A percentile compares a stretch with the other conserved stretches of the same genome.
Conservation (phyloP, 2,797 vertebrate species). For the Nyctalus aviator region DNA sequence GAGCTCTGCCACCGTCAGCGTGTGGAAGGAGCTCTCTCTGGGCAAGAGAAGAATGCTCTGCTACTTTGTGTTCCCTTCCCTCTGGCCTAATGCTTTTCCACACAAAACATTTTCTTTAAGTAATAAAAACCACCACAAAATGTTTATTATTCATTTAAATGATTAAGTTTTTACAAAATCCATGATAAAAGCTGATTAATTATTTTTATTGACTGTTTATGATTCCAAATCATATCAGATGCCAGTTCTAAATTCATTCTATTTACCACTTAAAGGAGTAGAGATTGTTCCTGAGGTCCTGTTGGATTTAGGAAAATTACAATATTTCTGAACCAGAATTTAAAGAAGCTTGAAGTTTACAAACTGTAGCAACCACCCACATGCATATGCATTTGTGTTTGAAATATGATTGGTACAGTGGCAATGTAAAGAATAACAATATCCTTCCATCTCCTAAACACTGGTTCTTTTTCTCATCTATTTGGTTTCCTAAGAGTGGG, state of each 20-base stretch:
- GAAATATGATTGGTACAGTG: background rate
- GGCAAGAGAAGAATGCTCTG: background rate
- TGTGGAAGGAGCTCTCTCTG: background rate
- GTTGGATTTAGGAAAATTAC: slow-evolving; percentile 40
- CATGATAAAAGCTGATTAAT: slow-evolving; percentile 60
- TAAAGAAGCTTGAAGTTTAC: slow-evolving; percentile 8
- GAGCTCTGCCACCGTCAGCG: background rate
- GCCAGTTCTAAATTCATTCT: slow-evolving; percentile 17
- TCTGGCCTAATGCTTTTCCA: slow-evolving; percentile 25
- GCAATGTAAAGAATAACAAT: background rate
- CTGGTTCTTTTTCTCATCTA: background rate
- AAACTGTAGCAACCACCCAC: background rate
- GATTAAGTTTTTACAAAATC: slow-evolving; percentile 44
- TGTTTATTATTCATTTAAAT: slow-evolving; percentile 60
- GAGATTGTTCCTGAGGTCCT: background rate
- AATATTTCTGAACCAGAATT: slow-evolving; percentile 48
- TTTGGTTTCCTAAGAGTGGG: background rate
- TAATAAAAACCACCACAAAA: slow-evolving; percentile 37
- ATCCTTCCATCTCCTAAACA: background rate
- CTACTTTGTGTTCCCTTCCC: background rate
- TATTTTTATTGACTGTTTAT: slow-evolving; percentile 19
- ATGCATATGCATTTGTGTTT: background rate
- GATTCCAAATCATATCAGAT: slow-evolving; percentile 35
- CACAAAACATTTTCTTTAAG: slow-evolving; percentile 5
- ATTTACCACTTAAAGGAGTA: slow-evolving; percentile 12